These are phyloP conservation scores for Chelonia mydas DNA, from an alignment of 2,797 vertebrate species.

Conservation along the genomic window DNA sequence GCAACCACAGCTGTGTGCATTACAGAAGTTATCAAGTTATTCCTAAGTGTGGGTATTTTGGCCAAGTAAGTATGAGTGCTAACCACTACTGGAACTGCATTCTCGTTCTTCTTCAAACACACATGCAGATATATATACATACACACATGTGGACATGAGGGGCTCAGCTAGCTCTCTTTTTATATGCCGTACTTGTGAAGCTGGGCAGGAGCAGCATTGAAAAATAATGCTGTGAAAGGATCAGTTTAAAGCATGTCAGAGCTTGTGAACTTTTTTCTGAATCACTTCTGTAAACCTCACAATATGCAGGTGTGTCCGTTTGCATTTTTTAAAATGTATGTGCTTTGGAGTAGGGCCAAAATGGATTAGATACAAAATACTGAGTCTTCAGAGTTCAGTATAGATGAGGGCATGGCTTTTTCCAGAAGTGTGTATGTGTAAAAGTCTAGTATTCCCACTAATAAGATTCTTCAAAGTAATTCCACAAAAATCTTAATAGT, in stretches of 20 bases:
- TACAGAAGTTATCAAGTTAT: constrained; percentile 92
- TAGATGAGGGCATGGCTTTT: neutral
- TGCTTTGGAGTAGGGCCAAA: constrained; percentile 40
- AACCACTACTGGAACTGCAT: neutral
- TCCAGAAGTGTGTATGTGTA: neutral
- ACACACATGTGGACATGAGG: accelerated
- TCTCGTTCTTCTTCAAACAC: neutral
- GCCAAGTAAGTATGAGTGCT: constrained; percentile 86
- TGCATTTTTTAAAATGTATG: neutral
- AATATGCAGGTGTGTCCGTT: constrained; percentile 1
- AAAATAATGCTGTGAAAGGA: neutral
- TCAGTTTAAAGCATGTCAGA: neutral
- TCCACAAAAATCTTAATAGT: neutral
- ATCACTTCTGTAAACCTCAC: constrained; percentile 10
- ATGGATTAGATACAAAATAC: neutral
- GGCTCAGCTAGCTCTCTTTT: neutral
- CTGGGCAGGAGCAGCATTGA: neutral
- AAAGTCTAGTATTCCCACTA: neutral
- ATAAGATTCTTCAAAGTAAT: neutral
- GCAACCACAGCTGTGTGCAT: constrained; percentile 94
- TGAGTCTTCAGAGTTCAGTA: neutral
- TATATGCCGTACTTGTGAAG: neutral
- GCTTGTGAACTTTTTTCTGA: neutral
- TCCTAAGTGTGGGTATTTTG: constrained; percentile 92
- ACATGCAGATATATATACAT: accelerated